phyloP scores from a whole-genome alignment of 23 tunicate genomes.

The Trididemnum nubilum region DNA sequence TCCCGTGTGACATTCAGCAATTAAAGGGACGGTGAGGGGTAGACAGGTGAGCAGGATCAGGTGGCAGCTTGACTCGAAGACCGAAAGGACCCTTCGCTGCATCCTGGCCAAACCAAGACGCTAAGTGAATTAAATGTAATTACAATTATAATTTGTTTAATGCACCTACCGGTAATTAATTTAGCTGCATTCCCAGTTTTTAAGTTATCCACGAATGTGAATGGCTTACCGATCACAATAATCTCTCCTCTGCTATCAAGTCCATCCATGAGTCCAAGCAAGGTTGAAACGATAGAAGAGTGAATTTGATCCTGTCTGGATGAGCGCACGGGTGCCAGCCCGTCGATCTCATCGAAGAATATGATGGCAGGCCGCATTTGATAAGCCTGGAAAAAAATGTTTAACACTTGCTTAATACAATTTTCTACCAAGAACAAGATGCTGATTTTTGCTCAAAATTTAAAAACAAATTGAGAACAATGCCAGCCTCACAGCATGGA shows the following conservation, averaged over 20 bases:
- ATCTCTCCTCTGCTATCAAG: slow-evolving; percentile 83
- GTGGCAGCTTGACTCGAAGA: too few species aligned
- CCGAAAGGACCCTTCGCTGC: too few species aligned
- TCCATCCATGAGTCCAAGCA: slow-evolving; percentile 96
- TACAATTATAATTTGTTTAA: too few species aligned
- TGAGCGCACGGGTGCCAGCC: slow-evolving; percentile 85
- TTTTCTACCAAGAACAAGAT: too few species aligned
- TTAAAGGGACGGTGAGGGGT: too few species aligned
- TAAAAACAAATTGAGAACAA: too few species aligned
- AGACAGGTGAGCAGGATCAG: too few species aligned
- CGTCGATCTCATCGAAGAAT: slow-evolving; percentile 96
- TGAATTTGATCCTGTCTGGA: slow-evolving; percentile 86
- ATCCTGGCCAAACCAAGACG: too few species aligned
- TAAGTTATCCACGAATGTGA: too few species aligned
- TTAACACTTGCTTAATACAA: background rate
- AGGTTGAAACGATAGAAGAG: slow-evolving; percentile 84
- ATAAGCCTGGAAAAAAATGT: slow-evolving; percentile 62
- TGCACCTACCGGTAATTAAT: background rate
- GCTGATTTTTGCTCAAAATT: too few species aligned
- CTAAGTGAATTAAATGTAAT: too few species aligned
- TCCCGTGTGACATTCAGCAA: too few species aligned
- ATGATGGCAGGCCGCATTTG: slow-evolving; percentile 91
- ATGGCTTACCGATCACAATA: slow-evolving; percentile 88
- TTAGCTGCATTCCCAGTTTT: background rate
- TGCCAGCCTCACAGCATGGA: background rate